Conservation (phyloP, 2,113 vertebrate species). For the Engraulis encrasicolus region DNA sequence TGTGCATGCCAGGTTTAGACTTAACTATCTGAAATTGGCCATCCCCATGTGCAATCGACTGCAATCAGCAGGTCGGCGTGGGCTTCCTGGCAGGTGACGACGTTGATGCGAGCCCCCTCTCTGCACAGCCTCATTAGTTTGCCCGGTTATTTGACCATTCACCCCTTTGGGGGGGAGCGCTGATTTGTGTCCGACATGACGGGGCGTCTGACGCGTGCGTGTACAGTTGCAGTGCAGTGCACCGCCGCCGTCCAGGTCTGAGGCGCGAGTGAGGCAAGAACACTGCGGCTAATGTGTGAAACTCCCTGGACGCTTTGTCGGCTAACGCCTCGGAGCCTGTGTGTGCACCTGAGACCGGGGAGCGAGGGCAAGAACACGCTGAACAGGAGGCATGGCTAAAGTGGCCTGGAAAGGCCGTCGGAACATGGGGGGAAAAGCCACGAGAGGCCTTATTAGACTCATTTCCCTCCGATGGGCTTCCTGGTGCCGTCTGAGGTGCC, state of each 20-base stretch:
- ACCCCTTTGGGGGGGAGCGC: slow-evolving; percentile 52
- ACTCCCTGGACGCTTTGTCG: slow-evolving; percentile 55
- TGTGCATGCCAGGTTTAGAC: slow-evolving; percentile 1
- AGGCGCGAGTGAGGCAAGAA: too few species aligned
- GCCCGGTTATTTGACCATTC: slow-evolving; percentile 45
- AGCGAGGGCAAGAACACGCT: slow-evolving; percentile 61
- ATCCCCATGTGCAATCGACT: slow-evolving; percentile 3
- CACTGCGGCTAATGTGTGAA: slow-evolving; percentile 63
- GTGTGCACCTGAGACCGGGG: slow-evolving; percentile 50
- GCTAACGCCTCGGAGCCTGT: slow-evolving; percentile 62
- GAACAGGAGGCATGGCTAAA: slow-evolving; percentile 58
- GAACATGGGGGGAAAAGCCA: slow-evolving; percentile 66
- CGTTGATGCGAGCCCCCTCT: slow-evolving; percentile 21
- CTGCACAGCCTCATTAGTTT: slow-evolving; percentile 43
- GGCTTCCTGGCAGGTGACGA: not conserved
- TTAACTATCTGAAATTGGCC: slow-evolving; percentile 11
- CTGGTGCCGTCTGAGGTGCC: slow-evolving; percentile 63
- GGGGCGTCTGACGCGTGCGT: slow-evolving; percentile 51
- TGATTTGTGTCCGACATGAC: slow-evolving; percentile 51
- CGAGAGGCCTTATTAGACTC: slow-evolving; percentile 73
- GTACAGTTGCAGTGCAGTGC: slow-evolving; percentile 55
- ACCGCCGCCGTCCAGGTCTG: slow-evolving; percentile 25
- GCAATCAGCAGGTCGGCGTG: not conserved
- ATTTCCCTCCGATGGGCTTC: slow-evolving; percentile 67
- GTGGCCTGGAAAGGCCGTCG: slow-evolving; percentile 55